Evolutionary conservation across 92 coral and sea anemone genomes (phyloP).

Genomic region (Chrysogorgia sp.): DNA sequence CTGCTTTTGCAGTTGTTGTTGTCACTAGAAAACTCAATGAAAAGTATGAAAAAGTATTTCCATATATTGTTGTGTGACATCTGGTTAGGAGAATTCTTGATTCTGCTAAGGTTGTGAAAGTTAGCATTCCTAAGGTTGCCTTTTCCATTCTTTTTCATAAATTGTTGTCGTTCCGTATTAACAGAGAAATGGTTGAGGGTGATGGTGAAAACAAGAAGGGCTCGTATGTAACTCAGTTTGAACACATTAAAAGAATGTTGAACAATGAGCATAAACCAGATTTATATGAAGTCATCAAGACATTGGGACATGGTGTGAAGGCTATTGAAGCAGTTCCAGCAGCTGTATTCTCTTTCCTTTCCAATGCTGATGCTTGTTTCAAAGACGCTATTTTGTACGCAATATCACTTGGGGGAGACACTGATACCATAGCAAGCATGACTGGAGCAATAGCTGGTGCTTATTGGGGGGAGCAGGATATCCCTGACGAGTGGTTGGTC

Average conservation of each 20-base stretch:
- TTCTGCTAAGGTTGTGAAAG: too few species aligned
- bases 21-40: too few species aligned
- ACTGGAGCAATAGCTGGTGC: conserved; percentile 97
- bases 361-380: conserved; percentile 71
- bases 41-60: too few species aligned
- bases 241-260: conserved; percentile 73
- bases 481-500: conserved; percentile 73
- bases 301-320: conserved; percentile 82
- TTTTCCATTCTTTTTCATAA: background rate
- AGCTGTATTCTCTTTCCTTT: conserved; percentile 88
- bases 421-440: conserved; percentile 98
- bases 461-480: conserved; percentile 77
- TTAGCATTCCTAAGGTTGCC: too few species aligned
- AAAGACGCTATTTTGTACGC: conserved; percentile 80
- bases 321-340: conserved; percentile 98
- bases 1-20: too few species aligned
- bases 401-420: conserved; percentile 96
- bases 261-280: conserved; percentile 56
- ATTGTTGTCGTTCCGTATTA: background rate
- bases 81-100: too few species aligned
- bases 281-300: conserved; percentile 64
- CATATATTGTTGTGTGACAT: too few species aligned
- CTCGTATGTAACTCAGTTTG: conserved; percentile 72
- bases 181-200: background rate
- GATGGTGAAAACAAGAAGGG: background rate